A percentile compares a stretch with the other conserved stretches of the same genome.
phyloP scores from a whole-genome alignment of 2,888 invertebrate species.

The Micoletzkya japonica region DNA sequence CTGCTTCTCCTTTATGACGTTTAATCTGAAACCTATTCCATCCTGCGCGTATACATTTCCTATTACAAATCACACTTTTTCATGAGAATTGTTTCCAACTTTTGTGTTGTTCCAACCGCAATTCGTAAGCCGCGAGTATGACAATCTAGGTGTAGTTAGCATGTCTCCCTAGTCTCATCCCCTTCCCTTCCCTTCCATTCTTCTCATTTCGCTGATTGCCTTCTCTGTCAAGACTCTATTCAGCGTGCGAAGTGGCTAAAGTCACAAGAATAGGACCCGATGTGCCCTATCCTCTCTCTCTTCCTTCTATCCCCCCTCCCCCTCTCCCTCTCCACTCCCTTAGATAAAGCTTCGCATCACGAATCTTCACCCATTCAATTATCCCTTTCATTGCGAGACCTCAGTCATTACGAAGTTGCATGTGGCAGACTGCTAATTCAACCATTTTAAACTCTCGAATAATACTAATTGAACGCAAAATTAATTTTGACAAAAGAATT shows the following conservation, averaged over 20 bases:
- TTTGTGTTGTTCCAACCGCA: no score
- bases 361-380: slow-evolving; percentile 28
- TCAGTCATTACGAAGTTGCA: slow-evolving; percentile 3
- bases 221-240: not conserved
- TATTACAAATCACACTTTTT: not conserved
- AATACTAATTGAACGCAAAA: no score
- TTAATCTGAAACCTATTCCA: not conserved
- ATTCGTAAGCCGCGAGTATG: no score
- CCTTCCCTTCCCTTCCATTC: not conserved
- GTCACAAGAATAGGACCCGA: slow-evolving; percentile 1
- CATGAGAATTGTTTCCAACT: not conserved
- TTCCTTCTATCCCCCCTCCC: slow-evolving; percentile 4
- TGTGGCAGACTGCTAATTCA: no score
- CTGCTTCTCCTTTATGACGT: not conserved
- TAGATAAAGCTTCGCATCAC: slow-evolving; percentile 14
- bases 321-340: slow-evolving; percentile 3
- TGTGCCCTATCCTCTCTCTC: not conserved
- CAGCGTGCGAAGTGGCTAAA: slow-evolving; percentile 22
- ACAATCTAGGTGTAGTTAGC: no score
- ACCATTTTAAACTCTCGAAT: no score
- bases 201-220: slow-evolving; percentile 26
- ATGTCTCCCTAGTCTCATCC: slow-evolving; percentile 6
- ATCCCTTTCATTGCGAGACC: slow-evolving; percentile 9
- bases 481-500: no score
- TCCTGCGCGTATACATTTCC: not conserved